A percentile compares a stretch with the other conserved stretches of the same genome.
Evolutionary conservation across 2,797 vertebrate species (phyloP).

Genomic region (Tragopan temminckii): DNA sequence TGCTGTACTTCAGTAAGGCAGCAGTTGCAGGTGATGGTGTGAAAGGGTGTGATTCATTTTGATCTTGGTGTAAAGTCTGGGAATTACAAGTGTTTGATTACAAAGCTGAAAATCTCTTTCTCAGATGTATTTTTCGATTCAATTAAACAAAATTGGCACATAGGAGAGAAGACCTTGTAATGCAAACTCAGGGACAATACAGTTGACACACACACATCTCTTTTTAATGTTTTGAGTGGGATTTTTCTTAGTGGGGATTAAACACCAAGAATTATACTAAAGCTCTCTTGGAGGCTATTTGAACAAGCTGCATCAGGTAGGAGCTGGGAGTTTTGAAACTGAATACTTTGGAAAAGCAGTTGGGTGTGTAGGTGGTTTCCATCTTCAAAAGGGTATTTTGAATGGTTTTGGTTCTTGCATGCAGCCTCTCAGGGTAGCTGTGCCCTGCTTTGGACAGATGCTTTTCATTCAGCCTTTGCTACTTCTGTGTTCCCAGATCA

Average conservation of each 20-base stretch:
- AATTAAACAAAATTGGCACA: background rate
- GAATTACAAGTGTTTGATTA: background rate
- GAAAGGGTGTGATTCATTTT: background rate
- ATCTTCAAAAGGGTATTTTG: background rate
- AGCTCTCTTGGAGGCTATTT: background rate
- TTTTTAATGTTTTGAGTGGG: background rate
- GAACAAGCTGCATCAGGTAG: background rate
- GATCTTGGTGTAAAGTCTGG: background rate
- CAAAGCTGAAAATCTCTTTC: background rate
- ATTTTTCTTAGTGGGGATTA: background rate
- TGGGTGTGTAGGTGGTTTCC: background rate
- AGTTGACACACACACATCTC: background rate
- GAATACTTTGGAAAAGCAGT: background rate
- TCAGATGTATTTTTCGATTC: background rate
- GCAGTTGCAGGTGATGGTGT: background rate
- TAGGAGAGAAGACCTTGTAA: background rate
- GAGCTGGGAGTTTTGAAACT: background rate
- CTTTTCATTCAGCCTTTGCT: background rate
- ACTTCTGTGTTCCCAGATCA: background rate
- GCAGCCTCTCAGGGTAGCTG: background rate
- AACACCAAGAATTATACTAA: background rate
- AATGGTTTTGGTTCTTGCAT: background rate
- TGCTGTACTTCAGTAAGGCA: background rate
- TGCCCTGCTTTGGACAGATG: background rate
- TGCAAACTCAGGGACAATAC: accelerated